phyloP scores from a whole-genome alignment of 2,888 invertebrate genomes.

The Monoplex corrugatus region DNA sequence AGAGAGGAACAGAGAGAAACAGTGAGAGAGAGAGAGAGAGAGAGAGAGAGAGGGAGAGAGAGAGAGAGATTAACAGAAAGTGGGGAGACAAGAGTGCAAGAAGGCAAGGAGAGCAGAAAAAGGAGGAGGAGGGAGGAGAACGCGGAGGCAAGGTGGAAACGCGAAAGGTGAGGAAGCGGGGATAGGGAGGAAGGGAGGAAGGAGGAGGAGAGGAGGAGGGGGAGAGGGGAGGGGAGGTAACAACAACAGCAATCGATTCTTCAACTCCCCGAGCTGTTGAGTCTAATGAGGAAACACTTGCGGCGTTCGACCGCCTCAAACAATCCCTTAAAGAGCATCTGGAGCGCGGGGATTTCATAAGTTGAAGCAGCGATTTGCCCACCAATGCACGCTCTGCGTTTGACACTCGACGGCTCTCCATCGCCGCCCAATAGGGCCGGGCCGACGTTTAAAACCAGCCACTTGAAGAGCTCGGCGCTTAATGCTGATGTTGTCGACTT shows the following conservation, averaged over 20 bases:
- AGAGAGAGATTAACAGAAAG: no score
- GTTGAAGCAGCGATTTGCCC: constrained; percentile 39
- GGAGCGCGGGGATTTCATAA: constrained; percentile 18
- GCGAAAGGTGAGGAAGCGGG: background rate
- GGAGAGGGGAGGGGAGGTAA: background rate
- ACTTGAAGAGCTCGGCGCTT: constrained; percentile 7
- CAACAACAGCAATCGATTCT: background rate
- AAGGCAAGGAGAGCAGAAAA: no score
- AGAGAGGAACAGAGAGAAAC: background rate
- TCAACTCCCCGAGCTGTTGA: background rate
- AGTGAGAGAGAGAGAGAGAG: background rate
- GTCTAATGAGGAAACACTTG: constrained; percentile 42
- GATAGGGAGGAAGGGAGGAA: background rate
- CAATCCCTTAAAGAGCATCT: constrained; percentile 35
- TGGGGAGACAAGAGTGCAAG: no score
- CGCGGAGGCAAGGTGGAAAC: no score
- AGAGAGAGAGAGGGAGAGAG: background rate
- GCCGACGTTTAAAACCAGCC: constrained; percentile 3
- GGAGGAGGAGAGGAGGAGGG: background rate
- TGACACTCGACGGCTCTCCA: constrained; percentile 40
- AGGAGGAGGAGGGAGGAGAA: no score
- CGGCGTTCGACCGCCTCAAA: constrained; percentile 12
- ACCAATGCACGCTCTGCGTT: constrained; percentile 22
- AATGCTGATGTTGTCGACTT: constrained; percentile 21
- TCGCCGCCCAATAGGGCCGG: background rate